These are phyloP conservation scores for Chaetops frenatus DNA, from an alignment of 2,113 vertebrate genomes.

Conservation along the genomic window DNA sequence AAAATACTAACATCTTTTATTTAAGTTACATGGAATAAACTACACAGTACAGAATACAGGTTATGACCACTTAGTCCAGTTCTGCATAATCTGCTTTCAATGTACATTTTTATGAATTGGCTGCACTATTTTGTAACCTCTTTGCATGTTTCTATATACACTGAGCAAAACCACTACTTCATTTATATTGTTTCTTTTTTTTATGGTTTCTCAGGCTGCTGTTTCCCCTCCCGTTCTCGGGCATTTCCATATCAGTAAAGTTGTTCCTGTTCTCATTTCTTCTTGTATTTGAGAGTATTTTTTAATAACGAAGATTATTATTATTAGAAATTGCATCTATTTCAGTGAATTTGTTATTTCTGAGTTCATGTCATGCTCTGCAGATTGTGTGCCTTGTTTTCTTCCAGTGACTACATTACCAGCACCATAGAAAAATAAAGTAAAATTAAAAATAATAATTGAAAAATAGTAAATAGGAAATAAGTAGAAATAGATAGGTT, in stretches of 20 bases:
- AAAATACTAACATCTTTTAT: not conserved
- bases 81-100: not conserved
- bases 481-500: not conserved
- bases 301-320: not conserved
- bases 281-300: not conserved
- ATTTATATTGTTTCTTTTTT: not conserved
- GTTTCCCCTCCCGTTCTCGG: fast-evolving
- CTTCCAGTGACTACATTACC: not conserved
- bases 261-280: not conserved
- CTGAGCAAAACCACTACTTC: not conserved
- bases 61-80: not conserved
- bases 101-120: not conserved
- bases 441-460: not conserved
- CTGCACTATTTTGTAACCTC: not conserved
- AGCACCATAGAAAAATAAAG: not conserved
- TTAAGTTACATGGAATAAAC: not conserved
- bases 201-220: not conserved
- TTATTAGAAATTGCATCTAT: not conserved
- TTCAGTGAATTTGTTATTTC: not conserved
- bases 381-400: not conserved
- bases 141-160: not conserved
- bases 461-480: not conserved
- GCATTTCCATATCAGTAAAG: not conserved
- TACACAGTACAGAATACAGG: not conserved
- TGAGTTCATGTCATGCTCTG: not conserved